A percentile compares a stretch with the other conserved stretches of the same genome.
These are phyloP conservation scores for Cryptocheilus praepositus DNA, from an alignment of 2,888 invertebrate species.

Conservation along the genomic window DNA sequence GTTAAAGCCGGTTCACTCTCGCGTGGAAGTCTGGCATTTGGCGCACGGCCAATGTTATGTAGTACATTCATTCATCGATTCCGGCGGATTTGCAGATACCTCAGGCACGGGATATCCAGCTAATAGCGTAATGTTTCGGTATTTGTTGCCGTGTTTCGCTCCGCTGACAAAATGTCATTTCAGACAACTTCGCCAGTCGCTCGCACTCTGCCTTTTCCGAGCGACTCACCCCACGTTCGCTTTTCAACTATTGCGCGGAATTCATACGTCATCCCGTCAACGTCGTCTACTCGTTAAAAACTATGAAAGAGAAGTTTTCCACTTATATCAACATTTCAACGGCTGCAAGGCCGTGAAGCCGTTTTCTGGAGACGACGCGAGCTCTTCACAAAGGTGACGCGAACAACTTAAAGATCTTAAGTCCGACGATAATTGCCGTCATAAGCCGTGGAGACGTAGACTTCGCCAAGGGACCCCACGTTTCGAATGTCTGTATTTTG, in stretches of 20 bases:
- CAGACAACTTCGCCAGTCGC: too few relatives aligned
- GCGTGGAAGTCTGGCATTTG: conserved; percentile 41
- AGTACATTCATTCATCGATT: conserved; percentile 49
- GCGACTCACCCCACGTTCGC: too few relatives aligned
- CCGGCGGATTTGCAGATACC: conserved; percentile 39
- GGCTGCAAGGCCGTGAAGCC: too few relatives aligned
- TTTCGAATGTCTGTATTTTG: conserved; percentile 4
- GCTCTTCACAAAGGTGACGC: conserved; percentile 17
- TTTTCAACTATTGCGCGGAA: too few relatives aligned
- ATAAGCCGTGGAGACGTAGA: conserved; percentile 28
- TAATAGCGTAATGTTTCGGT: conserved; percentile 18
- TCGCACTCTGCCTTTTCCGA: too few relatives aligned
- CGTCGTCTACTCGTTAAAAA: too few relatives aligned
- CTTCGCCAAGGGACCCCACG: conserved; percentile 14
- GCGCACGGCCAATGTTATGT: conserved; percentile 50
- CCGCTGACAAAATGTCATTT: too few relatives aligned
- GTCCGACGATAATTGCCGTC: conserved; percentile 39
- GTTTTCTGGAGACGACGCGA: too few relatives aligned
- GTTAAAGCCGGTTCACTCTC: conserved; percentile 27
- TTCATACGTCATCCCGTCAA: too few relatives aligned
- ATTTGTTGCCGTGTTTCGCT: background rate
- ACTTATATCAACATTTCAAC: too few relatives aligned
- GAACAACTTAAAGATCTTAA: conserved; percentile 18
- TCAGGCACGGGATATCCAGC: conserved; percentile 24
- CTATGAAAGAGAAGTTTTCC: too few relatives aligned